phyloP scores from a whole-genome alignment of 2,888 invertebrate species.

The Protonemura montana region DNA sequence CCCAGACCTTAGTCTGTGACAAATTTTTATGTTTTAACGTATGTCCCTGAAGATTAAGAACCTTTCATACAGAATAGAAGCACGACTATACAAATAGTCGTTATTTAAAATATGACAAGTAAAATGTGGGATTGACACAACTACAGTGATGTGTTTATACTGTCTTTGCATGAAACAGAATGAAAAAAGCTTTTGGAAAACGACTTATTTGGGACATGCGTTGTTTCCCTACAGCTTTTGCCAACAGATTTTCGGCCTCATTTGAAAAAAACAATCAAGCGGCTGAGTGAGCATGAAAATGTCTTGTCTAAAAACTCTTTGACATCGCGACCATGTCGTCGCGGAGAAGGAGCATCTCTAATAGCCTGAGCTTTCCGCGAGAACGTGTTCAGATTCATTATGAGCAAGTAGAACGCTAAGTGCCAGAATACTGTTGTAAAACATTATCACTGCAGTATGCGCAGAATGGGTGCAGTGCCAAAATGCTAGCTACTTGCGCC shows the following conservation, averaged over 20 bases:
- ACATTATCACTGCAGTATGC: slow-evolving; percentile 7
- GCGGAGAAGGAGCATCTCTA: background rate
- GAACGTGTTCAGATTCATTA: background rate
- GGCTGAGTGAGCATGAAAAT: background rate
- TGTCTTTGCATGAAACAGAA: background rate
- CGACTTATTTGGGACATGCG: background rate
- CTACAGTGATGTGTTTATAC: background rate
- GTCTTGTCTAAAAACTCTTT: background rate
- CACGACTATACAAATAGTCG: background rate
- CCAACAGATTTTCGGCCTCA: background rate
- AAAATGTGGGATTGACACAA: background rate
- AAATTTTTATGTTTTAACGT: slow-evolving; percentile 12
- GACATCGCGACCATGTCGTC: background rate
- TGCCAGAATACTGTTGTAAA: background rate
- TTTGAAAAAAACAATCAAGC: background rate
- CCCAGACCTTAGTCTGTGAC: background rate
- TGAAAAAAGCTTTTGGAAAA: background rate
- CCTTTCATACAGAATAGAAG: background rate
- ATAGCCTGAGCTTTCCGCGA: background rate
- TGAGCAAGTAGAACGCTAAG: background rate
- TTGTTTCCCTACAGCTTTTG: background rate
- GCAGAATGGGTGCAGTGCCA: slow-evolving; percentile 12
- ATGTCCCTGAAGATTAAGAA: slow-evolving; percentile 7
- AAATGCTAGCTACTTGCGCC: background rate
- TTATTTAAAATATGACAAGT: background rate